Conservation (phyloP, 2,113 vertebrate species). For the Oryzias melastigma region DNA sequence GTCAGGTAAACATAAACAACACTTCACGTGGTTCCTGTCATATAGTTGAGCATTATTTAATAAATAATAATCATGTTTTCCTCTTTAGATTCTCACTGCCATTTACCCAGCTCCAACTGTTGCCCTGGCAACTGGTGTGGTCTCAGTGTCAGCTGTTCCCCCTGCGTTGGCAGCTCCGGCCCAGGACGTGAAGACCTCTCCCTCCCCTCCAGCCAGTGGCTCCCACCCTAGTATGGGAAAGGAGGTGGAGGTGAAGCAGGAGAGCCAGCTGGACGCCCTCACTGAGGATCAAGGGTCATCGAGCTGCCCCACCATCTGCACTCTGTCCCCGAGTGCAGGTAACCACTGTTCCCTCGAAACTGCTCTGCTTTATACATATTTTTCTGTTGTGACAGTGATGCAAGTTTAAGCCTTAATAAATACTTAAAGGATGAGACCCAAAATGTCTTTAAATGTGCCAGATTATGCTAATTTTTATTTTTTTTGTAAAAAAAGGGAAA, state of each 20-base stretch:
- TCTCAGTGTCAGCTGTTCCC: conserved; percentile 72
- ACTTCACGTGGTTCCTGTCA: neutral
- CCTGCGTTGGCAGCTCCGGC: conserved; percentile 72
- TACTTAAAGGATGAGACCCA: too few species aligned
- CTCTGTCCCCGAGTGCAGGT: conserved; percentile 13
- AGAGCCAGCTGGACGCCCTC: conserved; percentile 33
- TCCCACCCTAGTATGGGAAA: conserved; percentile 13
- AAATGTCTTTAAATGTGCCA: too few species aligned
- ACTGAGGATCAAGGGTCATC: conserved; percentile 26
- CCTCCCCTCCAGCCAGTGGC: conserved; percentile 43
- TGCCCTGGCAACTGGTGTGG: conserved; percentile 72
- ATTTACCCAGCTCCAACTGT: conserved; percentile 81
- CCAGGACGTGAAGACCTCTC: conserved; percentile 57
- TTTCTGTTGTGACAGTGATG: neutral
- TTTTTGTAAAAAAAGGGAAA: too few species aligned
- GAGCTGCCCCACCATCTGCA: conserved; percentile 15
- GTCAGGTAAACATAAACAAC: conserved; percentile 42
- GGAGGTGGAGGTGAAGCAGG: conserved; percentile 59
- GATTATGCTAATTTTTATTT: too few species aligned
- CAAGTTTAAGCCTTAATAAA: neutral
- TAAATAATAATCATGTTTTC: neutral
- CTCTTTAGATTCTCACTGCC: conserved; percentile 79
- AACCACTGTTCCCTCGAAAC: neutral
- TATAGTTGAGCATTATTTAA: neutral
- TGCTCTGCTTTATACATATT: neutral